These are phyloP conservation scores for Apis laboriosa DNA, from an alignment of 1,140 invertebrate genomes.

Conservation along the genomic window DNA sequence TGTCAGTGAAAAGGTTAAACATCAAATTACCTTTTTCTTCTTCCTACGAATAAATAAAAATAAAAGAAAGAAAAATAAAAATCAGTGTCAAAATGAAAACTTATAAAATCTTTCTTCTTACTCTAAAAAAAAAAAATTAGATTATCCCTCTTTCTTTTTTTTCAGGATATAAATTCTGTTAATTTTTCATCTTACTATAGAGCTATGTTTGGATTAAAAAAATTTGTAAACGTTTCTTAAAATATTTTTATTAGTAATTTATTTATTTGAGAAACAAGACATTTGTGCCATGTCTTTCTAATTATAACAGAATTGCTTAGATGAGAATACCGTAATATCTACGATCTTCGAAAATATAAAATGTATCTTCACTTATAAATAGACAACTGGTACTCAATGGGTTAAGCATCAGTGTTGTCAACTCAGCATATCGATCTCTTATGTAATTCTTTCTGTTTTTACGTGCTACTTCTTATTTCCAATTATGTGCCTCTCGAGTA, in stretches of 20 bases:
- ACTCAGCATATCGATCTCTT: conserved; percentile 36
- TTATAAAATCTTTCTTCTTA: no score
- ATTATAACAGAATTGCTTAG: not conserved
- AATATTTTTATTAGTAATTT: no score
- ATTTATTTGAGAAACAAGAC: not conserved
- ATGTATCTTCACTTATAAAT: conserved; percentile 31
- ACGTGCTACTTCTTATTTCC: conserved; percentile 9
- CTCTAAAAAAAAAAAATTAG: not conserved
- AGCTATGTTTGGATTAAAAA: not conserved
- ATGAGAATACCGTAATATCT: not conserved
- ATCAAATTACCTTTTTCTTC: not conserved
- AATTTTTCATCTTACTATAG: not conserved
- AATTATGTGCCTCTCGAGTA: conserved; percentile 21
- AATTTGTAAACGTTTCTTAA: no score
- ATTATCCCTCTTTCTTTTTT: not conserved
- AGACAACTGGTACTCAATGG: conserved; percentile 21
- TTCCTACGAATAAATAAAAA: not conserved
- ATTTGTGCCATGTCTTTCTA: not conserved
- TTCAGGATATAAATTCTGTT: no score
- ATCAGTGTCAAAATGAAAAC: not conserved
- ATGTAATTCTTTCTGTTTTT: conserved; percentile 40
- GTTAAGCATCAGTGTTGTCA: conserved; percentile 36
- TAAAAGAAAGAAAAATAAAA: not conserved
- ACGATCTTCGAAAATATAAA: conserved; percentile 16
- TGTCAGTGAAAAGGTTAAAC: conserved; percentile 34